Evolutionary conservation across 2,797 vertebrate species (phyloP).

Genomic region (Dipus sagitta): DNA sequence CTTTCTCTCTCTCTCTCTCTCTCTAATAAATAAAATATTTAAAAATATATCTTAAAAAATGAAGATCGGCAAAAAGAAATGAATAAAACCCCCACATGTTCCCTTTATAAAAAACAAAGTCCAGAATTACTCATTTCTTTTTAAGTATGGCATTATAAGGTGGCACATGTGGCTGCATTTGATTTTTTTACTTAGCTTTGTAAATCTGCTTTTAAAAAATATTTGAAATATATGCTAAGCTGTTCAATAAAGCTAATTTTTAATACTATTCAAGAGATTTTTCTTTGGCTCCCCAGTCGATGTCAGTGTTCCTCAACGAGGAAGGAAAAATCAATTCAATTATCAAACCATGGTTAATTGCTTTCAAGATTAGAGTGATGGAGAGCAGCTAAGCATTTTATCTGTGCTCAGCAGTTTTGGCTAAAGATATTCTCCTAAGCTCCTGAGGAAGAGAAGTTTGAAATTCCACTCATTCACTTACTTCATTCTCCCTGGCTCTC

Average conservation of each 20-base stretch:
- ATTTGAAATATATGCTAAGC: constrained; percentile 62
- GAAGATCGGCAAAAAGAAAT: not conserved
- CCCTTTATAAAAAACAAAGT: constrained; percentile 59
- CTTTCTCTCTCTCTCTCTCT: too few species aligned
- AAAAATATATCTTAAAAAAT: too few species aligned
- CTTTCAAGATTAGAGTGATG: constrained; percentile 81
- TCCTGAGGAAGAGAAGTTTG: constrained; percentile 36
- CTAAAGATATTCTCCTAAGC: constrained; percentile 57
- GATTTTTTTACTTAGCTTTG: constrained; percentile 39
- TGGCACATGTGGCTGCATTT: constrained; percentile 25
- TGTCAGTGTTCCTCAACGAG: constrained; percentile 72
- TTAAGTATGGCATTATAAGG: constrained; percentile 36
- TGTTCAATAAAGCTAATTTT: constrained; percentile 77
- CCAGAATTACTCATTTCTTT: constrained; percentile 61
- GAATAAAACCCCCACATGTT: not conserved
- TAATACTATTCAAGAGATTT: constrained; percentile 76
- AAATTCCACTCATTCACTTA: not conserved
- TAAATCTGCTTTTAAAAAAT: constrained; percentile 46
- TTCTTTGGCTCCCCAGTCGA: constrained; percentile 61
- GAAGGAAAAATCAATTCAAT: constrained; percentile 84
- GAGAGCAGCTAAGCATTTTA: constrained; percentile 76
- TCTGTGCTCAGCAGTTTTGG: constrained; percentile 79
- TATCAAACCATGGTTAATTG: constrained; percentile 81
- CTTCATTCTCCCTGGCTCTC: not conserved
- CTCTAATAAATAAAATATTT: not conserved